Base-by-base conservation (phyloP, 2,113 vertebrate species). In the Numida meleagris region DNA sequence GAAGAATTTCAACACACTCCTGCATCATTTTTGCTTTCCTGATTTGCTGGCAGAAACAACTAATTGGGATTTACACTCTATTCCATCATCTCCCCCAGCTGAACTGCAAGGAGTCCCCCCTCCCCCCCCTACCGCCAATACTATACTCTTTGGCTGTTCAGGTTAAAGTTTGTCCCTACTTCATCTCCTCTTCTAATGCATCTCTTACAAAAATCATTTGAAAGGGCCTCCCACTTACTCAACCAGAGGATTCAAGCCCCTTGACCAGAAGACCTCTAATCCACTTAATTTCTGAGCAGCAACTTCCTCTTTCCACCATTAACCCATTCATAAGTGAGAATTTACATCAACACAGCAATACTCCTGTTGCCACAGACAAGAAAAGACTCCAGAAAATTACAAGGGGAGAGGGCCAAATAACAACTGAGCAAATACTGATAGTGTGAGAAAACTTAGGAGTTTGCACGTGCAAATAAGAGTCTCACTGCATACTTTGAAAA, bases 381-480 rank as follows among this genome's bases (percentile, higher is more conserved):
- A 88, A 68, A 70, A 82, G 57, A 51, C 71, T 92, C 72, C 73
- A 58, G 78, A 86, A 50, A 93, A 94, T 86, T 4, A 31, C 4
- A 27, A 63, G 29, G 42, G 62, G 51, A 36, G 27, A 20, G 38
- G 76, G 62, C 40, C 59, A 65, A 87, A 40, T 63, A 86, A 87
- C 46, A 88, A 79, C 34, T 13, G 36, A 55, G 72, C 42, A 82
- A 94, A 68, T 79, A 85, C 79, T 66, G 46, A 72, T n/a, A 50
- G 76, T 43, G 40, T 53, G 85, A 71, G 23, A 75, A 57, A 55
- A 74, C 10, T 57, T 94, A 75, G 80, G 61, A 84, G 93, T 94
- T 92, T 89, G 91, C 70, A 94, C 91, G 89, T 83, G 77, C 94
- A 96, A 95, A 57, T 84, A 74, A 92, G 50, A 96, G 90, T 89